These are phyloP conservation scores for Ormyrus pomaceus DNA, from an alignment of 2,888 invertebrate genomes.

Conservation along the genomic window DNA sequence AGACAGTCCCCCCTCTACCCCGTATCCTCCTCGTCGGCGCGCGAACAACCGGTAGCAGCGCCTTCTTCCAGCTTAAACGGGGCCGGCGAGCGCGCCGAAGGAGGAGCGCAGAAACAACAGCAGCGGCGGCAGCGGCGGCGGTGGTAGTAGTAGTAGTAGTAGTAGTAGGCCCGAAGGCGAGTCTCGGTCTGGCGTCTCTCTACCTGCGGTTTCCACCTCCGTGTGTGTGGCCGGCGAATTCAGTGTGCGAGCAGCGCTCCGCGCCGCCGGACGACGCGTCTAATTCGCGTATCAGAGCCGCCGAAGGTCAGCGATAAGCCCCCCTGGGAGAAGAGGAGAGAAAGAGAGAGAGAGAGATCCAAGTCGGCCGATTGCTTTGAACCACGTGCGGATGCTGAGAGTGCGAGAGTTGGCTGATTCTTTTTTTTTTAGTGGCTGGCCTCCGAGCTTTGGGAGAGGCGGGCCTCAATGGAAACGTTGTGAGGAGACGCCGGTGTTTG, in stretches of 20 bases:
- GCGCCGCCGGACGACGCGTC: slow-evolving; percentile 58
- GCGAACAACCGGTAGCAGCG: neutral
- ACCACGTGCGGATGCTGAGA: slow-evolving; percentile 32
- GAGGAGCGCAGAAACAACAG: neutral
- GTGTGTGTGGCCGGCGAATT: slow-evolving; percentile 58
- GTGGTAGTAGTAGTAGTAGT: too few species aligned
- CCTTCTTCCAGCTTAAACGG: slow-evolving; percentile 53
- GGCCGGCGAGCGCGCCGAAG: slow-evolving; percentile 48
- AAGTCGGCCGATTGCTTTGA: slow-evolving; percentile 57
- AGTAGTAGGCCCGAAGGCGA: slow-evolving; percentile 42
- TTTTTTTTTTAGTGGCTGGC: too few species aligned
- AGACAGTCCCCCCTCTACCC: slow-evolving; percentile 14
- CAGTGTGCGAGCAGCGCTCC: slow-evolving; percentile 73
- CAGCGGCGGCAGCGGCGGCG: too few species aligned
- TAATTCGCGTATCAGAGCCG: neutral
- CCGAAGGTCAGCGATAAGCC: too few species aligned
- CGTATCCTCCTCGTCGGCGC: neutral
- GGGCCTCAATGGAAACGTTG: too few species aligned
- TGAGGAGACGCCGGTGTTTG: too few species aligned
- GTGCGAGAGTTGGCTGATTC: neutral
- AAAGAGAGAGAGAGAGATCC: slow-evolving; percentile 36
- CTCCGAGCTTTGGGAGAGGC: too few species aligned
- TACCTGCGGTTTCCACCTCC: slow-evolving; percentile 58
- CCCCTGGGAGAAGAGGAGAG: neutral
- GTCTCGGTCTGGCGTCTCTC: slow-evolving; percentile 61